Evolutionary conservation across 2,797 vertebrate genomes (phyloP), one percentile per base, ranked within the genome.

Genomic region (Sebastolobus alascanus): DNA sequence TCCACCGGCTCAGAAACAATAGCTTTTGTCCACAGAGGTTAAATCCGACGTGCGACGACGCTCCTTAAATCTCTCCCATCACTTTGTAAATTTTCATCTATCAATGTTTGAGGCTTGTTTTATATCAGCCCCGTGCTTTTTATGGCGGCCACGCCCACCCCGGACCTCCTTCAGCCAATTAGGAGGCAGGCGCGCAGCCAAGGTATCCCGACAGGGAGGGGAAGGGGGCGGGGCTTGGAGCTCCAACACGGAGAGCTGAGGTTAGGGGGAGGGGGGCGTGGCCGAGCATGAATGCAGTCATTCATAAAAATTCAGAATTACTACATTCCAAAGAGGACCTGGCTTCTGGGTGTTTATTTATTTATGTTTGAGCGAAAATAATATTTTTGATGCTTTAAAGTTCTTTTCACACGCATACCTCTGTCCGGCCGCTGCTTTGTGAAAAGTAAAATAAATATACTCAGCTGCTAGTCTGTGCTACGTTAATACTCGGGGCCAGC

Each of bases 251-350:
- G 63, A 70, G 66, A 76, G 76, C 65, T 38, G 87, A 33, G 71
- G 54, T 68, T 82, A 20, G 40, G 43, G 25, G 5, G 33, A 4
- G 65, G 60, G 85, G 95, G 64, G 95, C 92, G 95, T 93, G 93
- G 89, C 38, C 84, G 61, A 1, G 2, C 63, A 95, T 97, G 96
- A 96, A 97, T 95, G 90, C 94, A 88, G 83, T 96, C 96, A 96
- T 97, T 97, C 96, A 97, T 96, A 95, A 96, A 96, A 95, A 91
- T 77, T 90, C 80, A 56, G 93, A 94, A 94, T 94, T 92, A 91
- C 94, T 93, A 93, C 93, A 95, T 95, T 95, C 94, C 94, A 90
- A 79, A 92, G 90, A 91, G 73, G 87, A 90, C 80, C 92, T 84
- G 89, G 92, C 89, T 93, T 87, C 77, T 73, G 79, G 67, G 68